Evolutionary conservation across 2,888 invertebrate genomes (phyloP).

Genomic region (Acholoe squamosa): DNA sequence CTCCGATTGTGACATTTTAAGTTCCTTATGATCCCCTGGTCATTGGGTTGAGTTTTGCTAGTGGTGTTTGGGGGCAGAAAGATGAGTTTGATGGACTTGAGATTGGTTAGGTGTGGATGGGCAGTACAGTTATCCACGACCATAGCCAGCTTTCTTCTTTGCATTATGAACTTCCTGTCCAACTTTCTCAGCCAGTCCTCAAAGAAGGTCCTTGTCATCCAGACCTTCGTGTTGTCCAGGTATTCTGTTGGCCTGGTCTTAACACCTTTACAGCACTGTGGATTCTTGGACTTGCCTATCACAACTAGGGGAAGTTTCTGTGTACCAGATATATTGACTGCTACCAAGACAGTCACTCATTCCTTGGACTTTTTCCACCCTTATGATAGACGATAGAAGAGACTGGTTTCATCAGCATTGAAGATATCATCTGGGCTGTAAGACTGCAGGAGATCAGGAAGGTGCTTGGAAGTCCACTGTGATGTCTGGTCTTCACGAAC

Average conservation of each 20-base stretch:
- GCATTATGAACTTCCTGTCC: too few species aligned
- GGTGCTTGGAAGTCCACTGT: too few species aligned
- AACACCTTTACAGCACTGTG: not conserved
- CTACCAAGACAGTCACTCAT: not conserved
- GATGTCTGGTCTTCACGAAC: too few species aligned
- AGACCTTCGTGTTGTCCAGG: not conserved
- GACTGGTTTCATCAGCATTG: not conserved
- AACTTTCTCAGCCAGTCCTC: slow-evolving; percentile 22
- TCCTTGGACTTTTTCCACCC: slow-evolving; percentile 40
- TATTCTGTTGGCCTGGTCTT: not conserved
- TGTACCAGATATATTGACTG: not conserved
- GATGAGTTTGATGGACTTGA: too few species aligned
- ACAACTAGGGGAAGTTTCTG: not conserved
- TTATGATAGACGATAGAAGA: not conserved
- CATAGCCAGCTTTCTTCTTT: not conserved
- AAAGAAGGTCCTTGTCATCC: slow-evolving; percentile 34
- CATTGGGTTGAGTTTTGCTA: slow-evolving; percentile 27
- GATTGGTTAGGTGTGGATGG: too few species aligned
- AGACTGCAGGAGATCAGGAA: not conserved
- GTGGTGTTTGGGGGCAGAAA: too few species aligned
- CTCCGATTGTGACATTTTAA: not conserved
- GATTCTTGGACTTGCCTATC: too few species aligned
- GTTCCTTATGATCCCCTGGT: slow-evolving; percentile 26
- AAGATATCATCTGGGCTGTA: not conserved
- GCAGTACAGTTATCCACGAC: slow-evolving; percentile 6